Conservation (phyloP, 1,140 invertebrate species). For the Drosophila biarmipes region DNA sequence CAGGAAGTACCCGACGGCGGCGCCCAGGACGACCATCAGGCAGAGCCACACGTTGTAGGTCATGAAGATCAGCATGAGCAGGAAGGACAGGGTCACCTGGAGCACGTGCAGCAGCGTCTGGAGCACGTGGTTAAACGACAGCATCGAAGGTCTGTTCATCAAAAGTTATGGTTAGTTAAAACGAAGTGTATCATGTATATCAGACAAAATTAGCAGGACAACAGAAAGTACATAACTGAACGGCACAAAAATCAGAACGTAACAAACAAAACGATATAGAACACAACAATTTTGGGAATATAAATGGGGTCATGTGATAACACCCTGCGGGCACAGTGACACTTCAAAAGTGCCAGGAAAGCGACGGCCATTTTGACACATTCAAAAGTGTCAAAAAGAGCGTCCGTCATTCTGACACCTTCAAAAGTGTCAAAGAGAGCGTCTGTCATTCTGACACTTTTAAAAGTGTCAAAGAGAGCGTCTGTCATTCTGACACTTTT, state of each 20-base stretch:
- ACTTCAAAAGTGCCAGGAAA: too few relatives aligned
- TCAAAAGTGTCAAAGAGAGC: too few relatives aligned
- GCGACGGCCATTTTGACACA: too few relatives aligned
- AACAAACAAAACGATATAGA: constrained; percentile 1
- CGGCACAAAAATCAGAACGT: constrained; percentile 7
- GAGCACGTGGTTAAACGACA: constrained; percentile 91
- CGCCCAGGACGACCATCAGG: constrained; percentile 94
- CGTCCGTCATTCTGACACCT: too few relatives aligned
- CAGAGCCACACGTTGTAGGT: constrained; percentile 98
- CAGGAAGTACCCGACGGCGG: constrained; percentile 95
- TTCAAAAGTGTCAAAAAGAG: too few relatives aligned
- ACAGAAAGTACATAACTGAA: constrained; percentile 17
- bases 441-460: too few relatives aligned
- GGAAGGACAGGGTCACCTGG: constrained; percentile 95
- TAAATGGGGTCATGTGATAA: too few relatives aligned
- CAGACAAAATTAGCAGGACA: not conserved
- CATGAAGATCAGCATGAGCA: constrained; percentile 99
- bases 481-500: too few relatives aligned
- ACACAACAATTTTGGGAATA: not conserved
- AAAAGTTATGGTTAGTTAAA: not conserved
- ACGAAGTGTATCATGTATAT: not conserved
- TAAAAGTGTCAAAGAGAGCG: too few relatives aligned
- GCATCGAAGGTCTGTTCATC: constrained; percentile 89
- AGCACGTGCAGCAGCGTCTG: constrained; percentile 96
- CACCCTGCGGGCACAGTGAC: too few relatives aligned